These are phyloP conservation scores for Noctua janthina DNA, from an alignment of 2,888 invertebrate genomes.

Conservation along the genomic window DNA sequence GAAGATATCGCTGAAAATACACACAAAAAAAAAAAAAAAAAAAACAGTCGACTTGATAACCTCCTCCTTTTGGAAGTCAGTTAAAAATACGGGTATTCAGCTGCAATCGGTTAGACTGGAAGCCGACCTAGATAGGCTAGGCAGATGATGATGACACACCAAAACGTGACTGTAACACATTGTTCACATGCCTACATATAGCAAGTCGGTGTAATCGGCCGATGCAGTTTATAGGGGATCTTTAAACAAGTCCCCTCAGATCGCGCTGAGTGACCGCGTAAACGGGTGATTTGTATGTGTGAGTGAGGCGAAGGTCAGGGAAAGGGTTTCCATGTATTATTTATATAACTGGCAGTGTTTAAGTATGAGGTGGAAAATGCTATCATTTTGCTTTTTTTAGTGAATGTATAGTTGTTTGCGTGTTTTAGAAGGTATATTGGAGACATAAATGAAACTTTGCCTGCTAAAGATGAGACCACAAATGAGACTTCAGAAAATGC, in stretches of 20 bases:
- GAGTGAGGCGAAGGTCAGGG: conserved; percentile 11
- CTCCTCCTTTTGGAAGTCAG: no score
- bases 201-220: neutral
- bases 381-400: neutral
- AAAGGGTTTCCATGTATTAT: conserved; percentile 23
- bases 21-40: no score
- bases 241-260: neutral
- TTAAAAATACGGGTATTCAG: no score
- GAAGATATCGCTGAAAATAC: no score
- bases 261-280: neutral
- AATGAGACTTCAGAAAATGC: neutral
- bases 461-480: no score
- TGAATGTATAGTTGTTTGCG: neutral
- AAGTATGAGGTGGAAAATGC: neutral
- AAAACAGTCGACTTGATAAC: no score
- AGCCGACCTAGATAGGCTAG: no score
- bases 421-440: neutral
- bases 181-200: neutral
- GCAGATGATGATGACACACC: neutral
- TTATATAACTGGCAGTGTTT: conserved; percentile 15
- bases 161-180: neutral
- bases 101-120: no score
- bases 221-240: conserved; percentile 8
- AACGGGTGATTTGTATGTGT: conserved; percentile 38
- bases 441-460: no score